Percentiles rank a stretch among this genome's conserved stretches.
These are phyloP conservation scores for Dermolepida albohirtum DNA, from an alignment of 2,888 invertebrate genomes.

Conservation along the genomic window DNA sequence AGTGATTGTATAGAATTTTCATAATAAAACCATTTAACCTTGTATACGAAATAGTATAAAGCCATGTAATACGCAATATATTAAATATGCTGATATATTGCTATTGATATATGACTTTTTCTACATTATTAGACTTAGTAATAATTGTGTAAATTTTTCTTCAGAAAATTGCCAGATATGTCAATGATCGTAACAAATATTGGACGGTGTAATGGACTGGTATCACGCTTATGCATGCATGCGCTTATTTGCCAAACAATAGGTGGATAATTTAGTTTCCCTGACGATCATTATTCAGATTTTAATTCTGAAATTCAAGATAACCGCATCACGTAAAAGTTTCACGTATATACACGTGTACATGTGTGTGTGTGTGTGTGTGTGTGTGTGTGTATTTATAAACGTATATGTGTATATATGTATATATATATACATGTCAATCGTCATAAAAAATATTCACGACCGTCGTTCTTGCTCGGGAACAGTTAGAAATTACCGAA, in stretches of 20 bases:
- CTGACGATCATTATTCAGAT: conserved; percentile 49
- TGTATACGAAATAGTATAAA: conserved; percentile 29
- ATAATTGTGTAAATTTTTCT: conserved; percentile 50
- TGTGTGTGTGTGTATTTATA: no score
- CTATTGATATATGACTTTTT: conserved; percentile 34
- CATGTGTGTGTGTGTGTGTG: no score
- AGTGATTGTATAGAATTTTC: conserved; percentile 29
- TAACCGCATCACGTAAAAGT: conserved; percentile 1
- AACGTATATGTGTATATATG: no score
- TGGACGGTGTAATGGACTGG: conserved; percentile 47
- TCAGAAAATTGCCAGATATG: conserved; percentile 49
- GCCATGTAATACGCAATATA: conserved; percentile 23
- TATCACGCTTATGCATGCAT: conserved; percentile 52
- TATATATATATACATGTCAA: no score
- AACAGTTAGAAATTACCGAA: no score
- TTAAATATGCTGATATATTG: conserved; percentile 32
- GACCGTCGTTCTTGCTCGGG: no score
- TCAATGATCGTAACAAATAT: conserved; percentile 51
- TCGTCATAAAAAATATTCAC: no score
- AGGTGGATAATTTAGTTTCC: conserved; percentile 51
- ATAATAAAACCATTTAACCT: conserved; percentile 40
- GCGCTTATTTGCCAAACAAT: conserved; percentile 51
- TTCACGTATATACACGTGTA: no score
- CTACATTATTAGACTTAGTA: conserved; percentile 29
- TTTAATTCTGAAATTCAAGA: conserved; percentile 47